Evolutionary conservation across 2,888 invertebrate genomes (phyloP).

Genomic region (Latrodectus hesperus): DNA sequence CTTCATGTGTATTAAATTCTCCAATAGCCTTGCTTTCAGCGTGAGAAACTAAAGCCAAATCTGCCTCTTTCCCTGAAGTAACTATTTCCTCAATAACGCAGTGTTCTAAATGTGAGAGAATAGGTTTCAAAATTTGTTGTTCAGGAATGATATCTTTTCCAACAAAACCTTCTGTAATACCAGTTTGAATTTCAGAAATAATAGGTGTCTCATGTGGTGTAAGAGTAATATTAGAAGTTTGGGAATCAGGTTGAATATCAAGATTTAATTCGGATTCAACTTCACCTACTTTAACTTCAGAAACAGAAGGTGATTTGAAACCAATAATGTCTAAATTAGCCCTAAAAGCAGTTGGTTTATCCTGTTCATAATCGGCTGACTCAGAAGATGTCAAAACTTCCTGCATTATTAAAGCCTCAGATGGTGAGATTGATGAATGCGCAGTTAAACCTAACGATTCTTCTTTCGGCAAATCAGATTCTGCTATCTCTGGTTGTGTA

Average conservation of each 20-base stretch:
- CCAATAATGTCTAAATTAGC: slow-evolving; percentile 40
- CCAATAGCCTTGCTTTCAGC: slow-evolving; percentile 39
- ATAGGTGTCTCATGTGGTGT: slow-evolving; percentile 70
- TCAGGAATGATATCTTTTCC: slow-evolving; percentile 38
- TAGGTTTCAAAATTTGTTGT: slow-evolving; percentile 41
- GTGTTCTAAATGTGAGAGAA: slow-evolving; percentile 38
- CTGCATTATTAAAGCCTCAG: slow-evolving; percentile 69
- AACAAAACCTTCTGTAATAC: slow-evolving; percentile 58
- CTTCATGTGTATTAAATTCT: slow-evolving; percentile 56
- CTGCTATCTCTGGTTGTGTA: slow-evolving; percentile 61
- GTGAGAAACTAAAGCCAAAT: slow-evolving; percentile 30
- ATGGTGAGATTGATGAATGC: slow-evolving; percentile 60
- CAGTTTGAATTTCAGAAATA: slow-evolving; percentile 68
- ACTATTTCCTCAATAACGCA: slow-evolving; percentile 63
- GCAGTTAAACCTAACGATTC: slow-evolving; percentile 72
- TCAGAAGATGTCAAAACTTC: slow-evolving; percentile 37
- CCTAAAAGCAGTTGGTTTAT: slow-evolving; percentile 15
- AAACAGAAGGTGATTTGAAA: slow-evolving; percentile 65
- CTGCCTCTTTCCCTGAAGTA: slow-evolving; percentile 40
- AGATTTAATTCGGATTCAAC: slow-evolving; percentile 54
- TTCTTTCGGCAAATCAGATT: slow-evolving; percentile 54
- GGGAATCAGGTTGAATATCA: slow-evolving; percentile 72
- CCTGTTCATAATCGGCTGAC: slow-evolving; percentile 25
- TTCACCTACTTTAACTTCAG: slow-evolving; percentile 68
- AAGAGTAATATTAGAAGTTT: slow-evolving; percentile 65